phyloP scores from a whole-genome alignment of 2,113 vertebrate genomes.

The Myotis brandtii region DNA sequence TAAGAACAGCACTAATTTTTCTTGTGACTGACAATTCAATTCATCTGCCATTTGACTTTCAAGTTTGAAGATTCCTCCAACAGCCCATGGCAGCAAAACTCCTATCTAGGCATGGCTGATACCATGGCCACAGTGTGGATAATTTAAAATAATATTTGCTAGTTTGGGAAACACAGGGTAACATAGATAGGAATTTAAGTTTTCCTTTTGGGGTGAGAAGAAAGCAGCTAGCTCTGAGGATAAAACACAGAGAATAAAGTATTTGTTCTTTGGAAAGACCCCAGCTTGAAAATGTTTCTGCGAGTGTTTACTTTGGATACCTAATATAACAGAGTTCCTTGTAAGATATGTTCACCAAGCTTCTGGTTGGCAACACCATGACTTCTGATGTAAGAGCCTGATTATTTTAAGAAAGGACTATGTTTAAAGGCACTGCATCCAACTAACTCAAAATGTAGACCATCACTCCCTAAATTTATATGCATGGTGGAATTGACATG shows the following conservation, averaged over 20 bases:
- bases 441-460: not conserved
- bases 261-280: not conserved
- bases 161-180: not conserved
- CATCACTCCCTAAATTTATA: not conserved
- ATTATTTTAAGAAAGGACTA: not conserved
- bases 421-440: not conserved
- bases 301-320: not conserved
- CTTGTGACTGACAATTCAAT: not conserved
- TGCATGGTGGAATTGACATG: rapidly evolving
- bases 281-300: constrained; percentile 13
- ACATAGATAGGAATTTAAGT: not conserved
- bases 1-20: not conserved
- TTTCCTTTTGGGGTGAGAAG: not conserved
- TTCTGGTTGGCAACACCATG: not conserved
- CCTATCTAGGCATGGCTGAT: not conserved
- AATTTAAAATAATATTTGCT: not conserved
- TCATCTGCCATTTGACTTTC: not conserved
- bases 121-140: not conserved
- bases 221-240: not conserved
- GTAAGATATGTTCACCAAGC: not conserved
- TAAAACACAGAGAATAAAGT: not conserved
- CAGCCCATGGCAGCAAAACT: not conserved
- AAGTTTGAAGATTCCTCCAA: not conserved
- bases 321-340: not conserved
- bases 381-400: not conserved